Evolutionary conservation across 1,140 invertebrate species (phyloP).

Genomic region (Zaprionus kolodkinae): DNA sequence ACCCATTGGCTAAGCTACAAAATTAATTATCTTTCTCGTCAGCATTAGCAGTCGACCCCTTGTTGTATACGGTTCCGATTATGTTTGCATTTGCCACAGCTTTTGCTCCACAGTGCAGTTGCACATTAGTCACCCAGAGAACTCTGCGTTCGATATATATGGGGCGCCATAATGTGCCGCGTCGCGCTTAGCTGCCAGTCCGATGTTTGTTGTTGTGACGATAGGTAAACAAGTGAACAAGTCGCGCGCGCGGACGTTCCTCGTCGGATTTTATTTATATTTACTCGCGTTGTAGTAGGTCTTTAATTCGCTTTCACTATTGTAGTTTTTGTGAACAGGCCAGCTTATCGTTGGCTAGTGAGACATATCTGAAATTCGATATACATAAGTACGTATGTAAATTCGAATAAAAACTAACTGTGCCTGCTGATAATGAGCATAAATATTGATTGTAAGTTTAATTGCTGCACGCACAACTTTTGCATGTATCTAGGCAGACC

Average conservation of each 20-base stretch:
- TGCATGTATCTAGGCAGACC: background rate
- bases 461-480: background rate
- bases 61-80: background rate
- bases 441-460: conserved; percentile 2
- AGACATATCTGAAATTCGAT: background rate
- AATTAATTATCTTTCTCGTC: background rate
- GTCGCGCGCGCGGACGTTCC: conserved; percentile 18
- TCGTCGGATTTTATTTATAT: conserved; percentile 29
- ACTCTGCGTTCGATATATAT: conserved; percentile 13
- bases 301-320: conserved; percentile 12
- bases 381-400: background rate
- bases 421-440: background rate
- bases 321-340: background rate
- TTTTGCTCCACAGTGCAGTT: conserved; percentile 20
- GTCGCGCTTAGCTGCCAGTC: conserved; percentile 26
- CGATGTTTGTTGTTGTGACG: conserved; percentile 33
- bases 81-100: background rate
- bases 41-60: background rate
- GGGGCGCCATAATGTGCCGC: conserved; percentile 22
- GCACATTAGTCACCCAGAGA: conserved; percentile 38
- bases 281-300: conserved; percentile 4
- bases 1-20: background rate
- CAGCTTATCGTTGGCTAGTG: background rate
- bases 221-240: conserved; percentile 45
- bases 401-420: background rate